These are phyloP conservation scores for Parazoanthus darwini DNA, from an alignment of 92 coral and sea anemone genomes.

Conservation along the genomic window DNA sequence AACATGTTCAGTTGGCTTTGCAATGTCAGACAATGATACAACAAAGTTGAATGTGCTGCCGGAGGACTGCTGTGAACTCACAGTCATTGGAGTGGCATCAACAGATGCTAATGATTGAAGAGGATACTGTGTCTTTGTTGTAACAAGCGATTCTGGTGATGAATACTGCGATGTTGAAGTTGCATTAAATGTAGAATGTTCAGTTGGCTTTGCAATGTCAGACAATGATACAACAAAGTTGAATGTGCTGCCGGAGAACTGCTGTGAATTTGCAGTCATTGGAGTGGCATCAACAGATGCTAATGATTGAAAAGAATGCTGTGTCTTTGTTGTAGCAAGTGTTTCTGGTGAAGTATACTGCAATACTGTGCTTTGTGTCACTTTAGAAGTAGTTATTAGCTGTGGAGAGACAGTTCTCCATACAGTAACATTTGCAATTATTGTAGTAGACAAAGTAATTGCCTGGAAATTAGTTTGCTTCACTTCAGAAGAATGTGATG, in stretches of 20 bases:
- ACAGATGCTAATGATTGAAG: not conserved
- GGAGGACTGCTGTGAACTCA: not conserved
- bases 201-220: not conserved
- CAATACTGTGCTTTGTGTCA: not conserved
- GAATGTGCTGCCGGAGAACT: not conserved
- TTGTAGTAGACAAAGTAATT: not conserved
- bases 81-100: not conserved
- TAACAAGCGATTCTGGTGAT: not conserved
- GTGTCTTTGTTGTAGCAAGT: too few relatives aligned
- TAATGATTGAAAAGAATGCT: not conserved
- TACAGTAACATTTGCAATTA: not conserved
- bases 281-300: not conserved
- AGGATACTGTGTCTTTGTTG: not conserved
- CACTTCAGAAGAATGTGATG: constrained; percentile 2
- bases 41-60: not conserved
- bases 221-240: not conserved
- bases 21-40: not conserved
- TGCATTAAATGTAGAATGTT: not conserved
- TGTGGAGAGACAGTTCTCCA: not conserved
- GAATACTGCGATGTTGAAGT: not conserved
- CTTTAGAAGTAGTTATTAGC: not conserved
- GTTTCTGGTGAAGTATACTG: not conserved
- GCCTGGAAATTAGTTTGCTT: not conserved
- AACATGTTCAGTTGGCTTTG: not conserved
- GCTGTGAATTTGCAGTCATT: not conserved